phyloP scores from a whole-genome alignment of 2,113 vertebrate genomes.

The Urocynchramus pylzowi region DNA sequence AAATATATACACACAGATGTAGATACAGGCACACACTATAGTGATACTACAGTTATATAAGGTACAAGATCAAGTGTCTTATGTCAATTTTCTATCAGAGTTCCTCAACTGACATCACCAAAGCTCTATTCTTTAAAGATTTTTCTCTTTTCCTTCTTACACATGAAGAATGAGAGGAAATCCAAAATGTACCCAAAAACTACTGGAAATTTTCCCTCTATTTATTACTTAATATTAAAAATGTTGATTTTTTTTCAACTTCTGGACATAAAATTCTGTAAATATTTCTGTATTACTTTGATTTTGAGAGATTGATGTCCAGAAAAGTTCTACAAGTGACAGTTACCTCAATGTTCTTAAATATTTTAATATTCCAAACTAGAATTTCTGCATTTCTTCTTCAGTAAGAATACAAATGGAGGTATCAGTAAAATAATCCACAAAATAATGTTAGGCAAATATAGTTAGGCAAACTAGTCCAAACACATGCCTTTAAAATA shows the following conservation, averaged over 20 bases:
- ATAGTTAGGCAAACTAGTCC: neutral
- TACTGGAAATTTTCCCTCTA: neutral
- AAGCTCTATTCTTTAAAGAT: neutral
- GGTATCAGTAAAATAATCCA: neutral
- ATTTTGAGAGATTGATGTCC: neutral
- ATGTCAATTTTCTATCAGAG: neutral
- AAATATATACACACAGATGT: neutral
- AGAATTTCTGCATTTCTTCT: neutral
- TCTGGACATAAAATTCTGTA: neutral
- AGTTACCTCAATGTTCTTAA: neutral
- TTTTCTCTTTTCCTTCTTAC: neutral
- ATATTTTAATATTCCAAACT: neutral
- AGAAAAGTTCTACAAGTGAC: neutral
- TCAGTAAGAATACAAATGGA: neutral
- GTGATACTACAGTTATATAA: neutral
- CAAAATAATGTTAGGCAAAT: neutral
- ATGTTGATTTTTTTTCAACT: neutral
- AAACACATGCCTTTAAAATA: neutral
- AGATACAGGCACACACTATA: neutral
- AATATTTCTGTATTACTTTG: neutral
- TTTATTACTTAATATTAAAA: neutral
- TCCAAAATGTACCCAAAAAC: neutral
- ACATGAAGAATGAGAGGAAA: neutral
- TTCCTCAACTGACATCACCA: neutral
- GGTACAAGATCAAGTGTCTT: neutral